These are phyloP conservation scores for Pristionchus pacificus DNA, from an alignment of 1,140 invertebrate species.

Conservation along the genomic window DNA sequence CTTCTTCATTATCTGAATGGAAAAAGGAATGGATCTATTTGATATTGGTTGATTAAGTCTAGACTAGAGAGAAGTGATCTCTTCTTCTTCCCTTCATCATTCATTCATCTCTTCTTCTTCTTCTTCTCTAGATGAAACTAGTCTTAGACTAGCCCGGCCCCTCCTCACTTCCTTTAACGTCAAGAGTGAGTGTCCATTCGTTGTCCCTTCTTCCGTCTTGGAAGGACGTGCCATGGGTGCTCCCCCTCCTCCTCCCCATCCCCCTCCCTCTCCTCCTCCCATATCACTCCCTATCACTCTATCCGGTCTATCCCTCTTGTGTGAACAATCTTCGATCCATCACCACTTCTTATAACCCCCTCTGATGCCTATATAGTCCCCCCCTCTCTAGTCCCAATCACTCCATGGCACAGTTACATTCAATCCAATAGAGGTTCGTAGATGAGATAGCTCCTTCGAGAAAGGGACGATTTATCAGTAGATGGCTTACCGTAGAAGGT, in stretches of 20 bases:
- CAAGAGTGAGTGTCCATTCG: no score
- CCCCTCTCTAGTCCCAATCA: conserved; percentile 9
- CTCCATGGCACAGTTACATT: conserved; percentile 5
- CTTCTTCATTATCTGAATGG: no score
- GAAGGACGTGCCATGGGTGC: not conserved
- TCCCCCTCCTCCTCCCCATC: not conserved
- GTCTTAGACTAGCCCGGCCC: no score
- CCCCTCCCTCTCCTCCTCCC: not conserved
- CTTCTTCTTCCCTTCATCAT: no score
- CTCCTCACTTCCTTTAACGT: no score
- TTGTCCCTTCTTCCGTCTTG: no score
- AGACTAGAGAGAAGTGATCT: no score
- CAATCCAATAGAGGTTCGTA: conserved; percentile 7
- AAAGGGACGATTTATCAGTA: no score
- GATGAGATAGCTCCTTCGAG: conserved; percentile 11
- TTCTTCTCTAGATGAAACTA: not conserved
- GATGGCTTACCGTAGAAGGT: no score
- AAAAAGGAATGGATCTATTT: no score
- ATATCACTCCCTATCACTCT: not conserved
- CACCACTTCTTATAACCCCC: not conserved
- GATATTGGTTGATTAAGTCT: no score
- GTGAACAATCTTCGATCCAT: conserved; percentile 12
- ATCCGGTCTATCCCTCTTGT: not conserved
- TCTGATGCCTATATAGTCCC: conserved; percentile 4
- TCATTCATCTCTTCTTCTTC: not conserved